These are phyloP conservation scores for Parasteatoda lunata DNA, from an alignment of 2,888 invertebrate genomes.

Conservation along the genomic window DNA sequence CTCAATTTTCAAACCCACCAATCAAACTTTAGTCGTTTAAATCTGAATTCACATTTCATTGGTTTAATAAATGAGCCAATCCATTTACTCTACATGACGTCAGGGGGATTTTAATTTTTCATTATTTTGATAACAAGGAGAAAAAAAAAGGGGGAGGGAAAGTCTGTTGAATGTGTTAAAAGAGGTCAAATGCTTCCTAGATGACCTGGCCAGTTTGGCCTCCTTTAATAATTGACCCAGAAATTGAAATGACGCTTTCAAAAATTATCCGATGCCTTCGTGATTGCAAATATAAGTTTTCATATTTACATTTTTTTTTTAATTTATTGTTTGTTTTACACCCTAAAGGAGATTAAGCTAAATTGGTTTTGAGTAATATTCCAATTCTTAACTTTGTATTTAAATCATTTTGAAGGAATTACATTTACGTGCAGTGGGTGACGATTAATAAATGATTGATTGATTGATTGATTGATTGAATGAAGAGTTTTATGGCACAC, in stretches of 20 bases:
- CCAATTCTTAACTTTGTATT: too few relatives aligned
- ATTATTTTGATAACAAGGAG: constrained; percentile 21
- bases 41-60: constrained; percentile 21
- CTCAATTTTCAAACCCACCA: constrained; percentile 22
- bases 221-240: constrained; percentile 54
- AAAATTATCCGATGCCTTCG: constrained; percentile 46
- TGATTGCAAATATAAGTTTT: constrained; percentile 13
- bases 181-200: constrained; percentile 55
- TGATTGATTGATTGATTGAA: too few relatives aligned
- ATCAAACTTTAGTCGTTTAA: constrained; percentile 14
- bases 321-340: too few relatives aligned
- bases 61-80: constrained; percentile 30
- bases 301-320: too few relatives aligned
- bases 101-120: constrained; percentile 32
- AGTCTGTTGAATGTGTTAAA: constrained; percentile 31
- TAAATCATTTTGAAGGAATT: too few relatives aligned
- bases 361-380: too few relatives aligned
- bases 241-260: constrained; percentile 49
- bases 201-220: constrained; percentile 62
- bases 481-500: too few relatives aligned
- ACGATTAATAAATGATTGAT: too few relatives aligned
- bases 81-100: constrained; percentile 20
- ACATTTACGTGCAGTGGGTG: too few relatives aligned
- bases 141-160: constrained; percentile 33
- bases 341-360: too few relatives aligned